Conservation (phyloP, 2,797 vertebrate genomes). For the Schizopygopsis malacanthus region DNA sequence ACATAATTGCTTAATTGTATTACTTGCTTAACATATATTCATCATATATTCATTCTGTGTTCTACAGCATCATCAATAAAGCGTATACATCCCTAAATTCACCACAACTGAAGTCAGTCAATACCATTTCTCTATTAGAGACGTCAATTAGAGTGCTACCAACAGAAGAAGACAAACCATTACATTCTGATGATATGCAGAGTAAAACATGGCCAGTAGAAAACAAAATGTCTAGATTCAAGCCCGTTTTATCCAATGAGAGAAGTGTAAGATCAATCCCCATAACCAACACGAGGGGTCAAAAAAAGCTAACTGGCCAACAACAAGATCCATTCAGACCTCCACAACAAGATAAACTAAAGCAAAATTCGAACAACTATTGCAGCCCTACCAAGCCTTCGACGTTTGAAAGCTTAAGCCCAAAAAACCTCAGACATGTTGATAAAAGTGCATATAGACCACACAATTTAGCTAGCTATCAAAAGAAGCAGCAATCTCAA, state of each 20-base stretch:
- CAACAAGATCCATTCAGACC: conserved; percentile 22
- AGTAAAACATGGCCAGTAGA: conserved; percentile 55
- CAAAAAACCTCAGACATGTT: conserved; percentile 45
- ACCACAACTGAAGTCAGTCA: conserved; percentile 8
- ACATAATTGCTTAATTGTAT: too few species aligned
- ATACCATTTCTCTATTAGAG: conserved; percentile 30
- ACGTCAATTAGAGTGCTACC: background rate
- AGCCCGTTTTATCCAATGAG: conserved; percentile 65
- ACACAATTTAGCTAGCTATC: conserved; percentile 51
- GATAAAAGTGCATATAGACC: conserved; percentile 33
- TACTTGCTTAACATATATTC: background rate
- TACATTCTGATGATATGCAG: conserved; percentile 62
- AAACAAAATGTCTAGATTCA: conserved; percentile 55
- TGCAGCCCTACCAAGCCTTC: background rate
- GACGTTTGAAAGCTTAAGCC: conserved; percentile 40
- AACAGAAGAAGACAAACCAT: conserved; percentile 60
- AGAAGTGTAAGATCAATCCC: conserved; percentile 66
- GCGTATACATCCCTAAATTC: conserved; percentile 3
- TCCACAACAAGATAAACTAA: conserved; percentile 29
- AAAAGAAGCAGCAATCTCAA: conserved; percentile 46
- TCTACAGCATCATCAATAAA: conserved; percentile 31
- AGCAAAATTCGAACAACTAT: conserved; percentile 4
- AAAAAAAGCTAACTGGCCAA: conserved; percentile 25
- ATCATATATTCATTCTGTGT: background rate
- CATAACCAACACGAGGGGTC: conserved; percentile 64